Evolutionary conservation across 2,113 vertebrate species (phyloP).

Genomic region (Chelonoidis abingdonii): DNA sequence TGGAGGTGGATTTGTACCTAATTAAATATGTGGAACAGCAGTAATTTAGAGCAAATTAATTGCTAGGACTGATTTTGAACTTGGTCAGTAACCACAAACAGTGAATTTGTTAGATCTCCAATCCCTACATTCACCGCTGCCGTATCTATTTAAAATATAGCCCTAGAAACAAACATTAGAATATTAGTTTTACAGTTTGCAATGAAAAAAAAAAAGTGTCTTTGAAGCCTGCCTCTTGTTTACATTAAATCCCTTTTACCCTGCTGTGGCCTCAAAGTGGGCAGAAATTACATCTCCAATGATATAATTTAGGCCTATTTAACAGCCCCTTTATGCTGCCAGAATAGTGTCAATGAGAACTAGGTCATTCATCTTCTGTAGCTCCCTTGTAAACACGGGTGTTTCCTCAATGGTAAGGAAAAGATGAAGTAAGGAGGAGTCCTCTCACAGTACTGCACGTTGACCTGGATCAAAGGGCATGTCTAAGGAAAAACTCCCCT

Average conservation of each 20-base stretch:
- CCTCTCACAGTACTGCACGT: neutral
- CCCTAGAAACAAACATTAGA: neutral
- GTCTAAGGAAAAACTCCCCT: neutral
- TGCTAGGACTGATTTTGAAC: slow-evolving; percentile 58
- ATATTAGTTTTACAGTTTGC: neutral
- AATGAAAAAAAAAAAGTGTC: neutral
- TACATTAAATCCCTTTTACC: neutral
- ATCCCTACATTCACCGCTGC: slow-evolving; percentile 22
- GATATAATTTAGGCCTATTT: neutral
- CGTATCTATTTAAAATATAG: neutral
- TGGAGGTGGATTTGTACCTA: slow-evolving; percentile 49
- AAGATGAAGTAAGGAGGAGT: neutral
- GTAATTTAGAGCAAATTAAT: slow-evolving; percentile 72
- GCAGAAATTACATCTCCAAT: neutral
- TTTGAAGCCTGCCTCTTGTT: neutral
- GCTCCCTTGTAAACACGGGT: neutral
- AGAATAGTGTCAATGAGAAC: neutral
- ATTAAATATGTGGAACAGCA: slow-evolving; percentile 69
- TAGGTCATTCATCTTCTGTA: neutral
- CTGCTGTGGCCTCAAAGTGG: neutral
- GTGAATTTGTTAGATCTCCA: slow-evolving; percentile 41
- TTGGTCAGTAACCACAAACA: slow-evolving; percentile 53
- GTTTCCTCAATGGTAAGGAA: neutral
- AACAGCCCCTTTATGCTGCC: neutral
- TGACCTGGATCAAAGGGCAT: neutral